Evolutionary conservation across 2,113 vertebrate species (phyloP).

Genomic region (Okapia johnstoni): DNA sequence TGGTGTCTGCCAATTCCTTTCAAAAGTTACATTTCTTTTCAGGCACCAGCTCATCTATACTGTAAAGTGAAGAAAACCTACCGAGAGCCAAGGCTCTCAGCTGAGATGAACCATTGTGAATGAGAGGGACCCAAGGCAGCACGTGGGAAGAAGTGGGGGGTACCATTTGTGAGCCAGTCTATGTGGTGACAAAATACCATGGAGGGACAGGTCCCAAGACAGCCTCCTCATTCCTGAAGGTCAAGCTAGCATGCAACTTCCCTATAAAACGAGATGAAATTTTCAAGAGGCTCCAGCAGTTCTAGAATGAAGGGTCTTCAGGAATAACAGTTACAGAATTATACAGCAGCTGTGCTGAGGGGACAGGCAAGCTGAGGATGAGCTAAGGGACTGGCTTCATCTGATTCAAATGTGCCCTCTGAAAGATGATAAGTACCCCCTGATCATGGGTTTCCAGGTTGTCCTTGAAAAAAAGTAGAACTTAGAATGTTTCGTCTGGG

Average conservation of each 20-base stretch:
- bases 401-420: neutral
- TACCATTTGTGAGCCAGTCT: neutral
- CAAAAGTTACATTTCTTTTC: slow-evolving; percentile 3
- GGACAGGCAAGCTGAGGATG: neutral
- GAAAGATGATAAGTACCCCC: neutral
- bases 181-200: neutral
- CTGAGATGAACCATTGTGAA: neutral
- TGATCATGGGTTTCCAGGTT: neutral
- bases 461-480: neutral
- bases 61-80: neutral
- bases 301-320: neutral
- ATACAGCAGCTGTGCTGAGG: neutral
- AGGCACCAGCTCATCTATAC: neutral
- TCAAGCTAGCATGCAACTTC: neutral
- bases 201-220: neutral
- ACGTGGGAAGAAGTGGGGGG: neutral
- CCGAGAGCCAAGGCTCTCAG: neutral
- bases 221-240: neutral
- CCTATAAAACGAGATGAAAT: neutral
- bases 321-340: neutral
- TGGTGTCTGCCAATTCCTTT: neutral
- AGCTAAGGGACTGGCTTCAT: neutral
- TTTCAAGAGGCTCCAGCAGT: neutral
- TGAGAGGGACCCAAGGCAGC: neutral
- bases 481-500: neutral